Conservation (phyloP, 2,113 vertebrate species). For the Menura novaehollandiae region DNA sequence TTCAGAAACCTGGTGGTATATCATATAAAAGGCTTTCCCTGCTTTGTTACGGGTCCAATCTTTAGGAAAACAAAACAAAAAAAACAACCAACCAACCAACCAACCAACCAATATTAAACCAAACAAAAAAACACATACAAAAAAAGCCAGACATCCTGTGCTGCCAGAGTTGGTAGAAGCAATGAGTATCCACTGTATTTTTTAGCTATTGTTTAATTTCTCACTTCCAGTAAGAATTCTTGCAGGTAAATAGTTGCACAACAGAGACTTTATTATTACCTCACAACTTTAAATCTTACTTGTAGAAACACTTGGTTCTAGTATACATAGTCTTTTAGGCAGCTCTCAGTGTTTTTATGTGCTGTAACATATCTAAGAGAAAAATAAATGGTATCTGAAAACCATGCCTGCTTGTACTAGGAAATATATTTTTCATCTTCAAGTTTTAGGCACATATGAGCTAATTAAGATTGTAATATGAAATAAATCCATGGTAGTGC, state of each 20-base stretch:
- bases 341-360: background rate
- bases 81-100: background rate
- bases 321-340: background rate
- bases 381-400: conserved; percentile 15
- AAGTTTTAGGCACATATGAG: conserved; percentile 10
- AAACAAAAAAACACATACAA: background rate
- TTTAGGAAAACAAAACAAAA: background rate
- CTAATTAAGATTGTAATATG: conserved; percentile 27
- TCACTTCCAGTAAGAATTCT: background rate
- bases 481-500: conserved; percentile 9
- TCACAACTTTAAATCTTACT: background rate
- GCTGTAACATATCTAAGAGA: background rate
- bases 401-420: background rate
- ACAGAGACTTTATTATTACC: background rate
- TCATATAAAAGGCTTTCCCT: background rate
- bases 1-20: background rate
- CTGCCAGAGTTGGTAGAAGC: background rate
- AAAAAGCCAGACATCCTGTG: background rate
- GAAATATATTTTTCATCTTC: conserved; percentile 23
- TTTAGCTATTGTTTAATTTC: background rate
- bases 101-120: background rate
- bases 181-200: background rate
- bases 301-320: background rate
- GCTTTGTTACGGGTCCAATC: background rate
- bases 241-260: background rate